Base-by-base conservation (phyloP, 2,888 invertebrate species). In the Limnephilus lunatus region DNA sequence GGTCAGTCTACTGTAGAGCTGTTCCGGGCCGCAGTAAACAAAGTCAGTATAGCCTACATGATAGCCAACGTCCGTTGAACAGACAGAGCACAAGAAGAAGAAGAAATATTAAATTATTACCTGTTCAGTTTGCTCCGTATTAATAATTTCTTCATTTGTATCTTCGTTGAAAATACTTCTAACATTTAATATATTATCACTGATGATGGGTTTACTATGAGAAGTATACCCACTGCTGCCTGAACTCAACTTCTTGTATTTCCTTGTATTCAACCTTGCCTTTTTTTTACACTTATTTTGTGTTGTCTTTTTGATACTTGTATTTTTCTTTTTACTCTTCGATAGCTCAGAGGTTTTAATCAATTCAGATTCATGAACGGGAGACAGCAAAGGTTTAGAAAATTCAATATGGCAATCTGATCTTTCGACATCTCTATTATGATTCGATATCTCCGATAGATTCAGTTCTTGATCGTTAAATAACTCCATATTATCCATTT, bases 381-480 rank as follows among this genome's bases (percentile, higher is more conserved):
- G 30, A 14, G 53, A 87, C 1, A 30, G 44, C 19, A 31, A 30
- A n/a, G 81, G 83, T 30, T 82, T 68, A 48, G 53, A 91, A 81
- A 82, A 88, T 32, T 81, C 48, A 83, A 53, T 53, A 12, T 19
- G 44, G 30, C 80, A 68, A 31, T 80, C 91, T 19, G 91, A 11
- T 15, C 39, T 68, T 25, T 35, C 88, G 12, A 89, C 12, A 11
- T 32, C 31, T 53, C 32, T 31, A 11, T 25, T n/a, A 30, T 35
- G n/a, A 81, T 81, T 89, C 2, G 85, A 89, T 19, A 89, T 30
- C 11, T 89, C 90, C 12, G 87, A 35, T 11, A 81, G 48, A 39
- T 81, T 32, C 15, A 92, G 35, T 82, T 92, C 92, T 68, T 86
- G 90, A 30, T 90, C 81, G n/a, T 92, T 92, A 12, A 92, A 92